These are phyloP conservation scores for Cyprinus carpio DNA, from an alignment of 2,113 vertebrate species.

Conservation along the genomic window DNA sequence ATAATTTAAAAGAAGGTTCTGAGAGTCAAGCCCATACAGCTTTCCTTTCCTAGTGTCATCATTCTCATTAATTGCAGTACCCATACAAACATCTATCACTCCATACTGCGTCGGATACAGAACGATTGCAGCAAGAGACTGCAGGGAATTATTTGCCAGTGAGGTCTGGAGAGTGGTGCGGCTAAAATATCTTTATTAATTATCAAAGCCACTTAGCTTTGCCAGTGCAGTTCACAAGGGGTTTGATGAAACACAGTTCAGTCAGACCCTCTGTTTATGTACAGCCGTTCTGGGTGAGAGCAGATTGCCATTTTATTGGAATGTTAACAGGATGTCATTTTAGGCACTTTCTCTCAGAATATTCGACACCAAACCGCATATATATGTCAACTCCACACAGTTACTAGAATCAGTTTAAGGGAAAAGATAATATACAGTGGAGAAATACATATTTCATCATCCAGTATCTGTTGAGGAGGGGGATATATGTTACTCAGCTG, in stretches of 20 bases:
- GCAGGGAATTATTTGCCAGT: constrained; percentile 49
- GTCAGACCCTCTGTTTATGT: constrained; percentile 35
- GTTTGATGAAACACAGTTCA: constrained; percentile 42
- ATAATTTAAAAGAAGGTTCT: not conserved
- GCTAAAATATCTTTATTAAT: constrained; percentile 49
- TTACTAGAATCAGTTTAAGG: constrained; percentile 27
- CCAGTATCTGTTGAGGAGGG: not conserved
- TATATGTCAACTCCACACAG: not conserved
- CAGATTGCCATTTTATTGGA: constrained; percentile 54
- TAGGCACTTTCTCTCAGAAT: constrained; percentile 38
- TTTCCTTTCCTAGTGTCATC: not conserved
- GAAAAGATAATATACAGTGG: constrained; percentile 23
- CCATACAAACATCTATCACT: constrained; percentile 14
- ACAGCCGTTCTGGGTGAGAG: constrained; percentile 37
- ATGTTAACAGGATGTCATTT: constrained; percentile 50
- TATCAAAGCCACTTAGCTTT: constrained; percentile 39
- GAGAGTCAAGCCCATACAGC: not conserved
- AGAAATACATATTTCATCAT: constrained; percentile 39
- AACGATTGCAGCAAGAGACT: not conserved
- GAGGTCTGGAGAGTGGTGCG: constrained; percentile 36
- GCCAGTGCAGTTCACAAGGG: constrained; percentile 35
- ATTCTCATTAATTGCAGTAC: constrained; percentile 1
- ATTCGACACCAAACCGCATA: not conserved
- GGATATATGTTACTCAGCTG: constrained; percentile 2
- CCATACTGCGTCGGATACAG: constrained; percentile 12